Evolutionary conservation across 2,888 invertebrate genomes (phyloP), one percentile per base, ranked within the genome.

Genomic region (Himalopsyche tibetana): DNA sequence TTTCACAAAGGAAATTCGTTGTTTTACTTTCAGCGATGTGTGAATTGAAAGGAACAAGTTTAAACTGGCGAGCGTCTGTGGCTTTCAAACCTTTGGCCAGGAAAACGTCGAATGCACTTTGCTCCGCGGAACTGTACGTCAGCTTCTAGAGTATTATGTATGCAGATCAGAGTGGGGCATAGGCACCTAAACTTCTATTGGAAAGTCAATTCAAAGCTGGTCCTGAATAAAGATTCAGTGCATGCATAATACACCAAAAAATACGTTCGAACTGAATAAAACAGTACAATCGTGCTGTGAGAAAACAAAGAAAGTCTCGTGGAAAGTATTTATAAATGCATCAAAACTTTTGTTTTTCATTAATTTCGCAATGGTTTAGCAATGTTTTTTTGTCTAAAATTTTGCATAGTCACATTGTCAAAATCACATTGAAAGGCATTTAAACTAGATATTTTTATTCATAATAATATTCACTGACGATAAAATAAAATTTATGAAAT

Each of bases 1-100:
- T n/a, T 38, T 11, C 83, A 63, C 83, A 83, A 83, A 83, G 83
- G 83, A 83, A 83, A 69, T 42, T 19, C 42, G 40, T 42, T 83
- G 83, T 83, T 56, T 83, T 42, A 83, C 83, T 83, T 69, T 55
- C 28, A 55, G 19, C 40, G 69, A n/a, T 28, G 9, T 81, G 81
- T 19, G 45, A 80, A 45, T 81, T 81, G 51, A 51, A 81, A 81
- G 51, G 51, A 45, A 19, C 81, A 81, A 81, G 81, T 81, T 81
- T 51, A 51, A 81, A 28, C 63, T 81, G 42, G 81, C 80, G 80
- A 40, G 40, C 80, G 80, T 80, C 40, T 80, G 80, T 80, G 80
- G 80, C 80, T 40, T 80, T 80, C 42, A 36, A 40, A 80, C 80
- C 80, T 40, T n/a, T 42, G 40, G 80, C 80, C 40, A 38, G 80